Percentiles rank a stretch among this genome's conserved stretches.
Evolutionary conservation across 1,140 invertebrate genomes (phyloP).

Genomic region (Pachyrhynchus sulphureomaculatus): DNA sequence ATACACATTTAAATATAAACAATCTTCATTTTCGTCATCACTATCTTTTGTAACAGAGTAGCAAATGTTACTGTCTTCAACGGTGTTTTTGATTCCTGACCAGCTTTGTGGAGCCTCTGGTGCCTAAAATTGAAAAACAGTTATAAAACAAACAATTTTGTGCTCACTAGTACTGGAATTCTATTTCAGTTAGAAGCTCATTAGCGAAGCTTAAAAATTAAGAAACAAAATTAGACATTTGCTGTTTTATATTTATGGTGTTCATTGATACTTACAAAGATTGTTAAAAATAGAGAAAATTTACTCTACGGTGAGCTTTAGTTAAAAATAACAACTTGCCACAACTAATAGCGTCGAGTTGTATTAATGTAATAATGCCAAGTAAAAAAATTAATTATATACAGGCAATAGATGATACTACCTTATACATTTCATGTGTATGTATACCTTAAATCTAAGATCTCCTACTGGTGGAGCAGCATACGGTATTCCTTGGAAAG

Average conservation of each 20-base stretch:
- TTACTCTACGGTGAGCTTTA: no score
- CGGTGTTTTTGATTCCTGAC: constrained; percentile 11
- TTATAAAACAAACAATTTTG: not conserved
- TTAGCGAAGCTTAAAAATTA: not conserved
- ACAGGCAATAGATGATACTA: no score
- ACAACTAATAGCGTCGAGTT: no score
- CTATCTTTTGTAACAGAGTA: constrained; percentile 24
- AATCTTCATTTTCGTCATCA: constrained; percentile 23
- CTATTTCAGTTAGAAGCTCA: not conserved
- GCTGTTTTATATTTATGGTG: not conserved
- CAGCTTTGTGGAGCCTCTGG: constrained; percentile 4
- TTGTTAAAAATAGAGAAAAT: no score
- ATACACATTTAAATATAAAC: constrained; percentile 17
- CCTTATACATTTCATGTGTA: no score
- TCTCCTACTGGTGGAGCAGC: constrained; percentile 13
- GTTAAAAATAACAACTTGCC: no score
- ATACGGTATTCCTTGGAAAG: constrained; percentile 22
- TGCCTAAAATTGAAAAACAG: constrained; percentile 2
- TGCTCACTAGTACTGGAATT: no score
- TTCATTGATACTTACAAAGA: no score
- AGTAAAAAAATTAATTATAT: no score
- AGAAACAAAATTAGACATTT: not conserved
- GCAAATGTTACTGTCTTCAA: constrained; percentile 9
- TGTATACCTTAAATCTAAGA: constrained; percentile 21
- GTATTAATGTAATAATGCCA: no score